phyloP scores from a whole-genome alignment of 2,113 vertebrate species.

The Platichthys flesus region DNA sequence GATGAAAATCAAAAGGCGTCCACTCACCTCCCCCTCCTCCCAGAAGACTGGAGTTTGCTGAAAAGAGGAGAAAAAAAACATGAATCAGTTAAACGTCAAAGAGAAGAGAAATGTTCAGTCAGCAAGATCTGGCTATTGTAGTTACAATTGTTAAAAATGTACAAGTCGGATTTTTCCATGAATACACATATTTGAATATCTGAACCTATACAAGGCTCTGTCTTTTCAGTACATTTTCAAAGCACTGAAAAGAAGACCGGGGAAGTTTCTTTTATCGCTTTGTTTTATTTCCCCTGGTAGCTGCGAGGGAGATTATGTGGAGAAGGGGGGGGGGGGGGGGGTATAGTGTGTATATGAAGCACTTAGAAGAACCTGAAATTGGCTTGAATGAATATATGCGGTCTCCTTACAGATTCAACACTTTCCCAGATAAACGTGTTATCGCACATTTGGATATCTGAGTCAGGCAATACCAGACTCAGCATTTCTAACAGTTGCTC shows the following conservation, averaged over 20 bases:
- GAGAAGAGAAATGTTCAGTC: slow-evolving; percentile 1
- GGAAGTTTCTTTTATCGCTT: neutral
- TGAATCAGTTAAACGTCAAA: slow-evolving; percentile 41
- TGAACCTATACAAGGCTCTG: neutral
- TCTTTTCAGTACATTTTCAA: neutral
- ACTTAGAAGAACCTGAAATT: slow-evolving; percentile 9
- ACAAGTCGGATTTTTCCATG: neutral
- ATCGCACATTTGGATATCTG: slow-evolving; percentile 36
- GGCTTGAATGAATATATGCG: slow-evolving; percentile 8
- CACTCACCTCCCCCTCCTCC: slow-evolving; percentile 97
- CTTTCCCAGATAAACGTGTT: slow-evolving; percentile 30
- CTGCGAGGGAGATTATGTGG: neutral
- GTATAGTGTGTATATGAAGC: neutral
- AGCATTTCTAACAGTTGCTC: neutral
- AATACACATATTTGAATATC: neutral
- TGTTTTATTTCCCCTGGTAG: neutral
- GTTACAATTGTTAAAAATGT: neutral
- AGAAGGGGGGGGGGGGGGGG: neutral
- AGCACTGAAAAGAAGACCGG: neutral
- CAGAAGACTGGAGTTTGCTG: slow-evolving; percentile 97
- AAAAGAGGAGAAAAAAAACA: slow-evolving; percentile 69
- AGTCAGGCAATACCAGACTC: slow-evolving; percentile 1
- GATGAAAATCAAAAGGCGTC: slow-evolving; percentile 28
- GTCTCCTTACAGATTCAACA: neutral
- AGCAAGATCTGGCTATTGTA: slow-evolving; percentile 3